Base-by-base conservation (phyloP, 1,140 invertebrate genomes). In the Pogonomyrmex californicus region DNA sequence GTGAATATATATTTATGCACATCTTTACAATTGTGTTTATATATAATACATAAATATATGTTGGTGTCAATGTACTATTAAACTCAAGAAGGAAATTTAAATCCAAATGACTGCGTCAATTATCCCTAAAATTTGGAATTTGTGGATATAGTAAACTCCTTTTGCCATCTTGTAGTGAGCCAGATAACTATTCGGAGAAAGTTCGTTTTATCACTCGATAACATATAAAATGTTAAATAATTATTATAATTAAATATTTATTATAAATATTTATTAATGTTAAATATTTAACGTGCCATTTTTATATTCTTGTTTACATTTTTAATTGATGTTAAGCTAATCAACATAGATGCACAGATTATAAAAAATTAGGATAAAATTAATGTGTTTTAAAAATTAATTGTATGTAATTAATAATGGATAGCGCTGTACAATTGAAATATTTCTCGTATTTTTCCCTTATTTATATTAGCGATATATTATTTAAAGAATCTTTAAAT, bases 111-210 rank as follows among this genome's bases (percentile, higher is more conserved):
- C 4, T 30, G 10, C 17, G 33, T 62, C 58, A 33, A 10, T 4
- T 12, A 2, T 62, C 1, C 30, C 4, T 62, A 1, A 1, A 4
- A 60, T 60, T 60, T 9, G 3, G 9, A 5, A 12, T 54, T 56
- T 1, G 36, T 23, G 23, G 60, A 60, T 23, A 58, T 23, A 58
- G n/a, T 41, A 38, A 41, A 58, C 23, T 5, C 14, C 36, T 60
- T 30, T 58, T 30, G 73, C 54, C 73, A 76, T 76, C 73, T 76
- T 30, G 73, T 17, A 30, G 23, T 76, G 33, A 6, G 12, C 2
- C 3, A 41, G 12, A 7, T 41, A 76, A 76, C 73, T 76, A 5
- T 23, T 6, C 0, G 2, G 0, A 0, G 41, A 75, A 66, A 1
- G 54, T 5, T 30, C 17, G 62, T 12, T 36, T 38, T 60, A 76